Base-by-base conservation (phyloP, 1,140 invertebrate genomes). In the Odontomachus brunneus region DNA sequence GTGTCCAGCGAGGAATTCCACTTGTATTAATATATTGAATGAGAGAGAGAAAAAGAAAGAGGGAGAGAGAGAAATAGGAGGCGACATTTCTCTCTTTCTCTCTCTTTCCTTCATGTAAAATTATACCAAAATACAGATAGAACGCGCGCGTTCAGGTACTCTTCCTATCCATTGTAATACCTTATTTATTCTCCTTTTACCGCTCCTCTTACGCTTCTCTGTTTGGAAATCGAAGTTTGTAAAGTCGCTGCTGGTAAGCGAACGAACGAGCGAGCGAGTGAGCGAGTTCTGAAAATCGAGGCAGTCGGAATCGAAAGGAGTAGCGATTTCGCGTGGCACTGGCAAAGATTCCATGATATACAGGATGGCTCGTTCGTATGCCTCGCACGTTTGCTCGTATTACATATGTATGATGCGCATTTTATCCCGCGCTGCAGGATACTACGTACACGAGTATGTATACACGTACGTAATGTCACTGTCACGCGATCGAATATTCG, bases 351-450 rank as follows among this genome's bases (percentile, higher is more conserved):
- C 51, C 53, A 33, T 80, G 75, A 80, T 80, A 59, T 80, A 80
- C 24, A 71, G 65, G 49, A 71, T 57, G 53, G 51, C 38, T n/a
- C 65, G 3, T 57, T 71, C 65, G 75, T 71, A 80, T 48, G 75
- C 51, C 17, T 57, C n/a, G 65, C 65, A 71, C 75, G 75, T 80
- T 71, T 57, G 51, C 75, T 57, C 65, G 53, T 80, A 71, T 80
- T 80, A 80, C 75, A 80, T 80, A 80, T 80, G 75, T 80, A 80
- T 80, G 65, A 69, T 67, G 63, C 24, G 53, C 65, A 80, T 80
- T 80, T 80, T 80, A 80, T 80, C 65, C 38, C 65, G 22, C 19
- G 14, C 75, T 57, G 63, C 33, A 59, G 33, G 66, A 69, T 69
- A 69, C 65, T 22, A 49, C 22, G 38, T 60, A 73, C 15, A 44